Evolutionary conservation across 2,888 invertebrate species (phyloP).

Genomic region (Blastobasis adustella): DNA sequence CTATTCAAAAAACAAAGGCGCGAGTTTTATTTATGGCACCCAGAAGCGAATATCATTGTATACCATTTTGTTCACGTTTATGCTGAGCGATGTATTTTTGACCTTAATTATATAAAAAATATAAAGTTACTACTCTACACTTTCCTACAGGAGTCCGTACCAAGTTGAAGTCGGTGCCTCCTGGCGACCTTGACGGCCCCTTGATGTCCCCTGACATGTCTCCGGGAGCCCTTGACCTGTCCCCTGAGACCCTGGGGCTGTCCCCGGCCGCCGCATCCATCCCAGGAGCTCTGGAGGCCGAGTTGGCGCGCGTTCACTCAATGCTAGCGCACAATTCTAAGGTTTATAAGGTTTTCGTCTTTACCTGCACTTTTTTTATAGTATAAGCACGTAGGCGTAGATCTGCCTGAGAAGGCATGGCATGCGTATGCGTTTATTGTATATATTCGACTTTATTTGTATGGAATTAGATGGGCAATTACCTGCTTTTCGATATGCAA

Average conservation of each 20-base stretch:
- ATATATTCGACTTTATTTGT: no score
- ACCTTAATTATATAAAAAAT: no score
- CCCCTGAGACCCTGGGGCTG: not conserved
- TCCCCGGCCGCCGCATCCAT: not conserved
- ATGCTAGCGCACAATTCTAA: conserved; percentile 93
- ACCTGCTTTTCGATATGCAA: no score
- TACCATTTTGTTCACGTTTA: no score
- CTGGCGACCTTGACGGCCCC: conserved; percentile 11
- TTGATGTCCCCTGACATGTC: no score
- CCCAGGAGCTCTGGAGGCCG: conserved; percentile 78
- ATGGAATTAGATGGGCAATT: no score
- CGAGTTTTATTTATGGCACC: no score
- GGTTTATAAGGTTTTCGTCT: conserved; percentile 82
- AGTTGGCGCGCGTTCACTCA: conserved; percentile 88
- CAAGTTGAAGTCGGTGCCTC: conserved; percentile 46
- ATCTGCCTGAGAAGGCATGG: not conserved
- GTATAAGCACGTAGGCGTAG: conserved; percentile 15
- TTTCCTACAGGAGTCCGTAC: conserved; percentile 48
- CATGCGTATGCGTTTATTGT: no score
- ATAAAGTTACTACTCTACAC: not conserved
- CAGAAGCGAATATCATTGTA: no score
- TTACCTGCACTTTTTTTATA: conserved; percentile 67
- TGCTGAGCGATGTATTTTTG: no score
- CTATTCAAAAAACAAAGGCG: no score
- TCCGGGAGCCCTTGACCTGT: conserved; percentile 14